Evolutionary conservation across 1,140 invertebrate genomes (phyloP).

Genomic region (Lordiphosa clarofinis): DNA sequence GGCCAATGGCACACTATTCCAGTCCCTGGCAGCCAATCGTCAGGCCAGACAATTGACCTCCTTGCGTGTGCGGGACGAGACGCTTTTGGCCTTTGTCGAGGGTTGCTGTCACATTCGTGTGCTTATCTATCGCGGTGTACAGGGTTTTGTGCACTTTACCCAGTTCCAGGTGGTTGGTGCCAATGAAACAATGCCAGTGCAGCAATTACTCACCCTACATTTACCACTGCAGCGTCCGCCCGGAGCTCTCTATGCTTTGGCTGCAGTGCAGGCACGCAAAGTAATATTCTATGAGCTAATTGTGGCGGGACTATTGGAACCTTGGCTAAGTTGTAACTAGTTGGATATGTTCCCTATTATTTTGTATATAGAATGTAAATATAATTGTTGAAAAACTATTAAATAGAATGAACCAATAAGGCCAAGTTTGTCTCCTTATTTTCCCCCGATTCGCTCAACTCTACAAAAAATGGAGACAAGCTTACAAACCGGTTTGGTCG

Average conservation of each 20-base stretch:
- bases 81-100: slow-evolving; percentile 67
- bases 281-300: slow-evolving; percentile 55
- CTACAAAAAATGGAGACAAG: too few species aligned
- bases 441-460: too few species aligned
- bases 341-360: too few species aligned
- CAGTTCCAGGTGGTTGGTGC: slow-evolving; percentile 17
- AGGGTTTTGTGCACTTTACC: slow-evolving; percentile 66
- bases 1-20: slow-evolving; percentile 61
- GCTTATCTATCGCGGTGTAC: slow-evolving; percentile 62
- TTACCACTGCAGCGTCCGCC: slow-evolving; percentile 35
- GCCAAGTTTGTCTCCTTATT: too few species aligned
- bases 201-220: slow-evolving; percentile 33
- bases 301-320: slow-evolving; percentile 40
- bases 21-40: slow-evolving; percentile 47
- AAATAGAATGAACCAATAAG: too few species aligned
- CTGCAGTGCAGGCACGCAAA: slow-evolving; percentile 31
- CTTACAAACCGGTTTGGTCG: too few species aligned
- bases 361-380: too few species aligned
- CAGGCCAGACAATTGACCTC: slow-evolving; percentile 46
- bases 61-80: slow-evolving; percentile 58
- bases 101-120: slow-evolving; percentile 52
- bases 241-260: slow-evolving; percentile 36
- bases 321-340: slow-evolving; percentile 44
- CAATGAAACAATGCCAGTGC: slow-evolving; percentile 3
- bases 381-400: too few species aligned